Percentiles rank a stretch among this genome's conserved stretches.
Conservation (phyloP, 2,888 invertebrate species). For the Malthinus seriepunctatus region DNA sequence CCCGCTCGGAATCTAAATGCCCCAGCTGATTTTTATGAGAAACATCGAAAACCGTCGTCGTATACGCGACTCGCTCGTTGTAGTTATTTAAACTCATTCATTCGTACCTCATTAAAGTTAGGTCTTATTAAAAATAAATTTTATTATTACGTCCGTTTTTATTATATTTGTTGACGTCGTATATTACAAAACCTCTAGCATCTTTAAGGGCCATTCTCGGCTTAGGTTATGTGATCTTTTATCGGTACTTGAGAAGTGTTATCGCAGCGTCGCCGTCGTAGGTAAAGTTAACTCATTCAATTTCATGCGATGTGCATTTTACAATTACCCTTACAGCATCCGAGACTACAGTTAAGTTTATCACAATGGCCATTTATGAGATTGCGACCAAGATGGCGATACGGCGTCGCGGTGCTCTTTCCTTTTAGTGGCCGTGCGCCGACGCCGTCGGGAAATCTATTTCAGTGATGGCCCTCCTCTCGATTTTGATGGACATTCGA, state of each 20-base stretch:
- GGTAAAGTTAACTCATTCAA: slow-evolving; percentile 39
- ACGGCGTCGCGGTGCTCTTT: slow-evolving; percentile 45
- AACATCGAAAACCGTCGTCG: slow-evolving; percentile 29
- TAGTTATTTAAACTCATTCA: slow-evolving; percentile 28
- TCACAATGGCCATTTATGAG: slow-evolving; percentile 55
- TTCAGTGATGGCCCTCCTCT: slow-evolving; percentile 55
- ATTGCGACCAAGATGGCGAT: slow-evolving; percentile 55
- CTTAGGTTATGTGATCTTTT: slow-evolving; percentile 20
- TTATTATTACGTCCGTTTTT: not conserved
- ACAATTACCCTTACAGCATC: slow-evolving; percentile 42
- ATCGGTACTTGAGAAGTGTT: slow-evolving; percentile 24
- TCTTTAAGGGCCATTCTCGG: slow-evolving; percentile 25
- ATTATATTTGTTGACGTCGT: slow-evolving; percentile 12
- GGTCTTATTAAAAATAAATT: not conserved
- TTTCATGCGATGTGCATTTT: slow-evolving; percentile 46
- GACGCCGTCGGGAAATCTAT: slow-evolving; percentile 48
- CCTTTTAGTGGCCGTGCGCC: slow-evolving; percentile 34
- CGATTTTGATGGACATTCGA: slow-evolving; percentile 57
- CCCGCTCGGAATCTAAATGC: slow-evolving; percentile 31
- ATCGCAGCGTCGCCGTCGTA: slow-evolving; percentile 22
- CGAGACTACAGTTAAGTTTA: slow-evolving; percentile 48
- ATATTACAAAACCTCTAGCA: slow-evolving; percentile 29
- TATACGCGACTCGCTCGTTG: slow-evolving; percentile 18
- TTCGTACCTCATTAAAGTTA: slow-evolving; percentile 11
- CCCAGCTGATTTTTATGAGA: slow-evolving; percentile 42